phyloP scores from a whole-genome alignment of 2,888 invertebrate species.

The Neoaliturus tenellus region DNA sequence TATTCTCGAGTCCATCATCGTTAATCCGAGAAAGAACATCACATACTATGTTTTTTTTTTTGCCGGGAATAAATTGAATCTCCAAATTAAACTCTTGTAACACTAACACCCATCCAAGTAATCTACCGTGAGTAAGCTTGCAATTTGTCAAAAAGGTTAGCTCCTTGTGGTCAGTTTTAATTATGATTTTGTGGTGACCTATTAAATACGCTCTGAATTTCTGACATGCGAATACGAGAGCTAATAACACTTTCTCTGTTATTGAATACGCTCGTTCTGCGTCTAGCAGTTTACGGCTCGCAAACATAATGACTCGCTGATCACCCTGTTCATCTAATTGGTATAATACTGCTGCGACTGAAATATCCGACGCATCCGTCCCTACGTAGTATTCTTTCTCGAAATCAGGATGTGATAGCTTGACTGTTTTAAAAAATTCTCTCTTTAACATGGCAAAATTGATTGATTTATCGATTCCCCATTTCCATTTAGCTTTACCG shows the following conservation, averaged over 20 bases:
- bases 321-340: slow-evolving; percentile 5
- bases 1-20: background rate
- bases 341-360: background rate
- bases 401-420: slow-evolving; percentile 9
- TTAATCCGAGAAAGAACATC: slow-evolving; percentile 17
- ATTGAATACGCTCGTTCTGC: background rate
- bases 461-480: background rate
- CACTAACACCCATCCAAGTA: slow-evolving; percentile 27
- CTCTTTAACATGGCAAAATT: background rate
- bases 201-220: too few relatives aligned
- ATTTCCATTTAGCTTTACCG: background rate
- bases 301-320: slow-evolving; percentile 1
- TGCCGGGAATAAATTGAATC: slow-evolving; percentile 18
- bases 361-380: slow-evolving; percentile 23
- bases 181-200: too few relatives aligned
- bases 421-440: slow-evolving; percentile 7
- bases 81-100: slow-evolving; percentile 39
- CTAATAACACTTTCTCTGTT: background rate
- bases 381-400: slow-evolving; percentile 17
- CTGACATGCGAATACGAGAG: too few relatives aligned
- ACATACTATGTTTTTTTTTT: too few relatives aligned
- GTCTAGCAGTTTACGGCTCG: background rate
- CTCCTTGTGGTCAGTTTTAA: slow-evolving; percentile 33
- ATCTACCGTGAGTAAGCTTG: slow-evolving; percentile 35
- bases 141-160: slow-evolving; percentile 38